Evolutionary conservation across 2,888 invertebrate genomes (phyloP).

Genomic region (Macrophya annulata): DNA sequence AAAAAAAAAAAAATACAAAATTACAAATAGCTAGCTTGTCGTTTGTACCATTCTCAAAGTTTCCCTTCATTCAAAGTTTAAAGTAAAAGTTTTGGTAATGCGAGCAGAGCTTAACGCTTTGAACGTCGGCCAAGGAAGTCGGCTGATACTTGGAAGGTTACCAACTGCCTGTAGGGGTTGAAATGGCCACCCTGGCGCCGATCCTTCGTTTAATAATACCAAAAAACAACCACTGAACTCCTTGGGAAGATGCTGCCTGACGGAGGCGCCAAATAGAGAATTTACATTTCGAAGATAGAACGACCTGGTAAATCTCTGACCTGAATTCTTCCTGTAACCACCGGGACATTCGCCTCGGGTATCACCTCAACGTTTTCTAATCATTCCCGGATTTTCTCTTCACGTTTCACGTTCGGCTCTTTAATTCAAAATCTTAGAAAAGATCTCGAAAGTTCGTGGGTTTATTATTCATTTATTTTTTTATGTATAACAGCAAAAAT

Average conservation of each 20-base stretch:
- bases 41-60: slow-evolving; percentile 28
- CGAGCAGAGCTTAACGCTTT: slow-evolving; percentile 61
- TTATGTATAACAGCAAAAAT: not conserved
- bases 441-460: not conserved
- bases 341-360: not conserved
- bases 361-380: not conserved
- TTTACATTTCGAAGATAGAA: slow-evolving; percentile 4
- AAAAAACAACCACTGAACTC: slow-evolving; percentile 25
- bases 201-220: slow-evolving; percentile 64
- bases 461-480: not conserved
- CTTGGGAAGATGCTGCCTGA: slow-evolving; percentile 18
- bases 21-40: not conserved
- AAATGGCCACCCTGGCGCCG: slow-evolving; percentile 69
- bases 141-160: slow-evolving; percentile 68
- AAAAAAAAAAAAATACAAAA: not conserved
- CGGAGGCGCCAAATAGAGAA: slow-evolving; percentile 31
- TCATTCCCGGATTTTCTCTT: slow-evolving; percentile 10
- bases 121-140: slow-evolving; percentile 68
- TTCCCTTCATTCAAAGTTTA: slow-evolving; percentile 43
- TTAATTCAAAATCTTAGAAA: not conserved
- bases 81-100: slow-evolving; percentile 56
- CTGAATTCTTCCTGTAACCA: slow-evolving; percentile 27
- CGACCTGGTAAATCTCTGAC: slow-evolving; percentile 38
- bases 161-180: slow-evolving; percentile 65
- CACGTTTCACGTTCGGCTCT: not conserved